These are phyloP conservation scores for Endomychus coccineus DNA, from an alignment of 2,888 invertebrate species.

Conservation along the genomic window DNA sequence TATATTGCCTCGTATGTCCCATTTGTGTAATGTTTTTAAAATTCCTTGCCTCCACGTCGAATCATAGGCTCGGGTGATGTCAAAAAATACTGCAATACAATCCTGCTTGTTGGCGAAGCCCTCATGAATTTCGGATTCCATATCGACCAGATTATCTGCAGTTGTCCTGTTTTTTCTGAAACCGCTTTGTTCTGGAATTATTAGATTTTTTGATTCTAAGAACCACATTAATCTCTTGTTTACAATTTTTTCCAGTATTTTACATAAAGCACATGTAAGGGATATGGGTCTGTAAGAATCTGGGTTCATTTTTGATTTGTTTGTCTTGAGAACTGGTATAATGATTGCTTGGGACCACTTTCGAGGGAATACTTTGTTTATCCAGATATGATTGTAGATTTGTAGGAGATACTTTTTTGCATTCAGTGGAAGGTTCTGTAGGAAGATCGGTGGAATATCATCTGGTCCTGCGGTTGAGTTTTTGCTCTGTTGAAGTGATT, in stretches of 20 bases:
- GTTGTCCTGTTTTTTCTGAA: background rate
- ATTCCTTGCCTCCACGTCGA: conserved; percentile 1
- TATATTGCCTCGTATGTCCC: conserved; percentile 5
- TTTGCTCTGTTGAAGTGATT: too few species aligned
- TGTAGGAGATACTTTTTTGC: too few species aligned
- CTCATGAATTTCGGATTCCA: conserved; percentile 7
- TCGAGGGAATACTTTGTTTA: background rate
- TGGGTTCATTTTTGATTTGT: too few species aligned
- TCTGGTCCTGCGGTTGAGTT: too few species aligned
- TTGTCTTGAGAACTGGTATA: conserved; percentile 1
- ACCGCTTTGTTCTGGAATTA: conserved; percentile 1
- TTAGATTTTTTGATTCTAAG: background rate
- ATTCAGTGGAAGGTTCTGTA: too few species aligned
- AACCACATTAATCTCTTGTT: conserved; percentile 1
- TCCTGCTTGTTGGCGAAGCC: conserved; percentile 1
- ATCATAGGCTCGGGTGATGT: conserved; percentile 5
- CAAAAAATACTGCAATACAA: conserved; percentile 6
- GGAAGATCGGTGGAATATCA: too few species aligned
- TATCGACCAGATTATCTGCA: conserved; percentile 1
- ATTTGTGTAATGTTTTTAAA: background rate
- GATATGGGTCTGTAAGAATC: conserved; percentile 3
- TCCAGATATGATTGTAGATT: too few species aligned
- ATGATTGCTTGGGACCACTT: conserved; percentile 2
- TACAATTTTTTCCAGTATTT: conserved; percentile 3
- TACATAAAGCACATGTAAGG: conserved; percentile 2